Percentiles rank a stretch among this genome's conserved stretches.
These are phyloP conservation scores for Thereva nobilitata DNA, from an alignment of 2,888 invertebrate genomes.

Conservation along the genomic window DNA sequence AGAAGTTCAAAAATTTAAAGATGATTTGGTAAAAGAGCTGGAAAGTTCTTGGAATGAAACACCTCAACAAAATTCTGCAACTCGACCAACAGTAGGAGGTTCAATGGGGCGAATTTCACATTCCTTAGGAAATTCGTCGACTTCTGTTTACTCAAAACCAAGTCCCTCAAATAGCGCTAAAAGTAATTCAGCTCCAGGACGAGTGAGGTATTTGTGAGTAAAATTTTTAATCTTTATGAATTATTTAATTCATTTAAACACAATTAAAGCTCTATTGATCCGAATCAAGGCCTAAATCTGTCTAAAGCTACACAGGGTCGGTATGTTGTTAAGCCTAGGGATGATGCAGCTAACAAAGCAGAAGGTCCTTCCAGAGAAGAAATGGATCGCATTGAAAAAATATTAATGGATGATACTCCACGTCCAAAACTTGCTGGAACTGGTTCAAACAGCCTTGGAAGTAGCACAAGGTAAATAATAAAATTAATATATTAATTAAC, in stretches of 20 bases:
- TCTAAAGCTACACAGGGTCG: conserved; percentile 63
- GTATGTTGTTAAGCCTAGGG: conserved; percentile 66
- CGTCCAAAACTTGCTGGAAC: conserved; percentile 56
- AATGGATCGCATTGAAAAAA: conserved; percentile 64
- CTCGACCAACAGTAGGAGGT: conserved; percentile 42
- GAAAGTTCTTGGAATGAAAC: conserved; percentile 74
- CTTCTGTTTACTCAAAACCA: conserved; percentile 57
- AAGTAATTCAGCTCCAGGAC: conserved; percentile 58
- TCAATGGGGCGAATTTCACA: conserved; percentile 56
- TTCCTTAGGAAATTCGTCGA: conserved; percentile 57
- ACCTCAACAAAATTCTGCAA: conserved; percentile 14
- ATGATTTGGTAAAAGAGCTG: conserved; percentile 65
- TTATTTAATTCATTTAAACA: neutral
- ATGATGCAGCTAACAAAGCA: conserved; percentile 70
- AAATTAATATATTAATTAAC: conserved; percentile 3
- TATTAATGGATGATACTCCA: conserved; percentile 58
- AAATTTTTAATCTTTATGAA: conserved; percentile 40
- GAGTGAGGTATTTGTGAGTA: conserved; percentile 53
- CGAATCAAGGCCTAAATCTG: conserved; percentile 57
- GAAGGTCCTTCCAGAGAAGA: conserved; percentile 66
- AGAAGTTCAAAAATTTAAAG: conserved; percentile 50
- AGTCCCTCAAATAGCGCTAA: conserved; percentile 59
- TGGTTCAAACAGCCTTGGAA: conserved; percentile 60
- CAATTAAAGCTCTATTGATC: conserved; percentile 55
- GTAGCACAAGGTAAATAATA: conserved; percentile 54